Conservation (phyloP, 1,140 invertebrate species). For the silkworm (Bombyx mori) region ASM3026992v2 NC_085122.1:14270501-14271000, state of each 20-base stretch:
- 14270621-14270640: constrained; percentile 2
- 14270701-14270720: neutral
- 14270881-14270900: constrained; percentile 9
- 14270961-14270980: neutral
- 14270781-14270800: neutral
- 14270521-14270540: too few species aligned
- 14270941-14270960: constrained; percentile 7
- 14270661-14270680: too few species aligned
- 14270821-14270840: neutral
- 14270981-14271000: neutral
- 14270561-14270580: too few species aligned
- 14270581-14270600: neutral
- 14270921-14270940: constrained; percentile 6
- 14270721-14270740: neutral
- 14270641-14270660: constrained; percentile 8
- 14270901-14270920: constrained; percentile 11
- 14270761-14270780: neutral
- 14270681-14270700: neutral
- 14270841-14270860: neutral
- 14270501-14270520: too few species aligned
- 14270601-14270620: neutral
- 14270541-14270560: too few species aligned
- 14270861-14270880: neutral
- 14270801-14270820: constrained; percentile 2
- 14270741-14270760: neutral